Base-by-base conservation (phyloP, 2,888 invertebrate species). In the Myopa testacea region DNA sequence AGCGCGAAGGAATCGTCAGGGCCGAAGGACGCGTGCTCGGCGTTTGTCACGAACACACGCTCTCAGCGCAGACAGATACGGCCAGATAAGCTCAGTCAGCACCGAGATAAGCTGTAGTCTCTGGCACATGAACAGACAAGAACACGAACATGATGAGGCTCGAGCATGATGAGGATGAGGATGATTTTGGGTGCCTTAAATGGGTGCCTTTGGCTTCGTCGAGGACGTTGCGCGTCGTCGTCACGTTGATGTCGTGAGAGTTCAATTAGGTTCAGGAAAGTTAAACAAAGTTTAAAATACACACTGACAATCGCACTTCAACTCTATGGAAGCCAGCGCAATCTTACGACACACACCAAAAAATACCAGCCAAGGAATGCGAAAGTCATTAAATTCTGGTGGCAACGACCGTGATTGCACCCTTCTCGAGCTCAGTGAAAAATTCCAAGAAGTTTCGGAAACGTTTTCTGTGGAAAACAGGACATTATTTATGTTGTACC, bases 21-120 rank as follows among this genome's bases (percentile, higher is more conserved):
- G 16, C 34, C 34, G 34, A 70, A 55, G 50, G 69, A 50, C 70
- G 70, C 55, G 55, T 16, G 16, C 55, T 52, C 16, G 55, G 19
- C 70, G 70, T 55, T 70, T 70, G 70, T 55, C 70, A 52, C 70
- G 70, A 70, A 70, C 70, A 55, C 70, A 70, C 38, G 55, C 26
- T 26, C 26, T 10, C 19, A 45, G 26, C 19, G 52, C 34, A 55
- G 55, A 55, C 55, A 52, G 70, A 55, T 55, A 37, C 37, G 37
- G 55, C 26, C 52, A 52, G 45, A 70, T 70, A 70, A 68, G 45
- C 55, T 1, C 50, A 6, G 34, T 34, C 65, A 16, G 65, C 34
- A 50, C 34, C 52, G 70, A 67, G 67, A 70, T 70, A 55, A 70
- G 55, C 70, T 55, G 70, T 38, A 70, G 55, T 37, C 70, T 55